These are phyloP conservation scores for Aphis craccivora DNA, from an alignment of 1,140 invertebrate species.

Conservation along the genomic window DNA sequence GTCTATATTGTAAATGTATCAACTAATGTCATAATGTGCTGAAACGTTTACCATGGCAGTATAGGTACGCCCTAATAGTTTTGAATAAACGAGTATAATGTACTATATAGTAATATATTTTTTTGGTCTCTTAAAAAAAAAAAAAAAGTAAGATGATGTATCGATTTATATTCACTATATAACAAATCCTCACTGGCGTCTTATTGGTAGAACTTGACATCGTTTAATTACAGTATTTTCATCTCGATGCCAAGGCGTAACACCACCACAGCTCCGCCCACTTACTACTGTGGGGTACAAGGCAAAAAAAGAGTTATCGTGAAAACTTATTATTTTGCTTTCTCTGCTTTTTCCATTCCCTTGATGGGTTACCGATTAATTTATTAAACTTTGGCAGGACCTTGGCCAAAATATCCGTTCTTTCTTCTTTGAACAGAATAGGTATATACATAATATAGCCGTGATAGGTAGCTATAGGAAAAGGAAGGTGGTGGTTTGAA, in stretches of 20 bases:
- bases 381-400: constrained; percentile 51
- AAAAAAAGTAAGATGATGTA: background rate
- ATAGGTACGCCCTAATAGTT: background rate
- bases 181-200: background rate
- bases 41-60: too few species aligned
- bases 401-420: constrained; percentile 38
- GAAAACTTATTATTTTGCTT: constrained; percentile 31
- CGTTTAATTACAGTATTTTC: constrained; percentile 36
- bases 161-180: background rate
- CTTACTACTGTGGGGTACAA: background rate
- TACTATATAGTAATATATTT: background rate
- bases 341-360: background rate
- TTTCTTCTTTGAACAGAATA: background rate
- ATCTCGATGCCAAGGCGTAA: constrained; percentile 14
- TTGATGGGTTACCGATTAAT: constrained; percentile 50
- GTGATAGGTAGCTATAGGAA: background rate
- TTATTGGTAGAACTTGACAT: background rate
- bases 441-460: background rate
- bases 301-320: constrained; percentile 28
- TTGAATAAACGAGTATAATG: background rate
- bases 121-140: background rate
- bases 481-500: background rate
- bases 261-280: background rate
- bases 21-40: too few species aligned
- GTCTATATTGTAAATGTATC: too few species aligned